Conservation (phyloP, 2,888 invertebrate genomes). For the Drosophila robusta region DNA sequence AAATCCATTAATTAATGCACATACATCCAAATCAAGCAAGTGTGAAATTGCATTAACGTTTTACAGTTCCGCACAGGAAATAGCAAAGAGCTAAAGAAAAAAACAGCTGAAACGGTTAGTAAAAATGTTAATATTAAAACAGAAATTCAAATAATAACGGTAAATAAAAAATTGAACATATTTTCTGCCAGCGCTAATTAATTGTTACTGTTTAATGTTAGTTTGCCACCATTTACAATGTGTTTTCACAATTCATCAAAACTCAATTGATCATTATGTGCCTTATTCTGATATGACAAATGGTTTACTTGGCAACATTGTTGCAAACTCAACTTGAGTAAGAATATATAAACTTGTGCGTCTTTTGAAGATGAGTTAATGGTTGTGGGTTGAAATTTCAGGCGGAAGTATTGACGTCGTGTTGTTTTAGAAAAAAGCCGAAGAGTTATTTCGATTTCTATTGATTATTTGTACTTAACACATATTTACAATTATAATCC, state of each 20-base stretch:
- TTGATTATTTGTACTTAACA: too few species aligned
- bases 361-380: too few species aligned
- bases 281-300: not conserved
- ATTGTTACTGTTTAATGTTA: slow-evolving; percentile 1
- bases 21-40: slow-evolving; percentile 30
- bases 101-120: slow-evolving; percentile 36
- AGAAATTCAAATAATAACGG: not conserved
- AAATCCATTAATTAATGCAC: slow-evolving; percentile 13
- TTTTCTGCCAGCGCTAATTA: not conserved
- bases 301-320: not conserved
- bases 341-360: too few species aligned
- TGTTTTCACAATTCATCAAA: too few species aligned
- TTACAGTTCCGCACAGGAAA: slow-evolving; percentile 31
- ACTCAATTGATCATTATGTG: not conserved
- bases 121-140: not conserved
- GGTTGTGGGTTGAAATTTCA: too few species aligned
- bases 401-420: too few species aligned
- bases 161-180: not conserved
- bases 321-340: not conserved
- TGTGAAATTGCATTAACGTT: slow-evolving; percentile 47
- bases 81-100: slow-evolving; percentile 11
- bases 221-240: slow-evolving; percentile 2
- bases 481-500: too few species aligned
- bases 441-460: too few species aligned
- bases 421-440: too few species aligned